Evolutionary conservation across 2,888 invertebrate species (phyloP).

Genomic region (Anthophora plumipes): DNA sequence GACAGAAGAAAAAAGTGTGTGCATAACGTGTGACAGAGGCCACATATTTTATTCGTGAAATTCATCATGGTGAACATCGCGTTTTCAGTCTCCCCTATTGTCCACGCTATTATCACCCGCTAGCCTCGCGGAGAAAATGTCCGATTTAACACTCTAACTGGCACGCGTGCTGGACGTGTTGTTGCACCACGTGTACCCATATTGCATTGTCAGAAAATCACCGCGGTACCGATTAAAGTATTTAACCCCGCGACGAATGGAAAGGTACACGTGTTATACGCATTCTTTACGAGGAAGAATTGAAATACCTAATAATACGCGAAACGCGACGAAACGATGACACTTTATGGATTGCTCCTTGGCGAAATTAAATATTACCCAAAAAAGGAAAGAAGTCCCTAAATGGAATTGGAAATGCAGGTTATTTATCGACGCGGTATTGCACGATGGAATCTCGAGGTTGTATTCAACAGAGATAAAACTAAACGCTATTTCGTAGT

Average conservation of each 20-base stretch:
- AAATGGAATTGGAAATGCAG: slow-evolving; percentile 15
- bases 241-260: slow-evolving; percentile 13
- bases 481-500: slow-evolving; percentile 17
- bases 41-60: slow-evolving; percentile 27
- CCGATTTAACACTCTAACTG: slow-evolving; percentile 16
- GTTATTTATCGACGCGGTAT: slow-evolving; percentile 17
- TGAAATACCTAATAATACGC: slow-evolving; percentile 2
- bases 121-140: slow-evolving; percentile 1
- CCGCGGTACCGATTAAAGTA: slow-evolving; percentile 12
- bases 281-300: slow-evolving; percentile 13
- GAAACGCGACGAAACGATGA: background rate
- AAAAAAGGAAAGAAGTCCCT: background rate
- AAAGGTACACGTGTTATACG: background rate
- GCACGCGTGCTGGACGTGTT: slow-evolving; percentile 1
- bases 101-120: background rate
- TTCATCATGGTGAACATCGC: slow-evolving; percentile 19
- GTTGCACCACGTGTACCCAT: background rate
- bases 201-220: slow-evolving; percentile 13
- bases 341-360: background rate
- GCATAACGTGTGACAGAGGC: slow-evolving; percentile 30
- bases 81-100: background rate
- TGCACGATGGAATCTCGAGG: slow-evolving; percentile 7
- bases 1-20: slow-evolving; percentile 22
- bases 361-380: slow-evolving; percentile 12
- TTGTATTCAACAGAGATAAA: slow-evolving; percentile 7